A percentile compares a stretch with the other conserved stretches of the same genome.
Evolutionary conservation across 2,797 vertebrate genomes (phyloP).

Genomic region (Manis javanica): DNA sequence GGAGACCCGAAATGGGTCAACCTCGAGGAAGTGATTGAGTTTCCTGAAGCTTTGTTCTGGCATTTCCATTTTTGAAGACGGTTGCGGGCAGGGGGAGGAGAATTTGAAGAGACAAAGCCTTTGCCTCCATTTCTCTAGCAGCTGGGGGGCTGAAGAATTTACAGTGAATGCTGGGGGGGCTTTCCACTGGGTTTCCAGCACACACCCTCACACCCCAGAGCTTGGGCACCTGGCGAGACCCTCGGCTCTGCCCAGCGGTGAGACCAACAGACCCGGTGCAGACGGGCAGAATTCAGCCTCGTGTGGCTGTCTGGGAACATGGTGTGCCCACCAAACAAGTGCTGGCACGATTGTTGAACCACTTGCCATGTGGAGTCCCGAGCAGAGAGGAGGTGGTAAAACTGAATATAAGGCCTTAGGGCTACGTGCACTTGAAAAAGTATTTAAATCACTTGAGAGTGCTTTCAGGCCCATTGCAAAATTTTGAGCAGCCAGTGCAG

Average conservation of each 20-base stretch:
- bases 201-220: fast-evolving
- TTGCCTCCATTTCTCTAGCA: not conserved
- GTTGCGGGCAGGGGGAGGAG: not conserved
- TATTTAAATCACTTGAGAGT: not conserved
- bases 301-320: not conserved
- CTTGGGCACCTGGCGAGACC: fast-evolving
- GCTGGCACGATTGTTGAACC: fast-evolving
- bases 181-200: not conserved
- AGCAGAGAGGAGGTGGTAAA: too few species aligned
- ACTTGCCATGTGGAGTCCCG: too few species aligned
- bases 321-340: fast-evolving
- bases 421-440: not conserved
- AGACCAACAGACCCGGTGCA: not conserved
- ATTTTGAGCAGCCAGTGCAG: not conserved
- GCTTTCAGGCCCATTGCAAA: not conserved
- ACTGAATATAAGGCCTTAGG: not conserved
- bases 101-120: not conserved
- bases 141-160: not conserved
- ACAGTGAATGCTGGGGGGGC: not conserved
- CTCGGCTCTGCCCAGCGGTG: not conserved
- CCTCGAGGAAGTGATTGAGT: not conserved
- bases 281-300: fast-evolving
- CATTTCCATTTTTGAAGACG: not conserved
- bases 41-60: not conserved
- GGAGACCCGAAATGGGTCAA: not conserved